phyloP scores from a whole-genome alignment of 2,797 vertebrate genomes.

The Protonibea diacanthus region DNA sequence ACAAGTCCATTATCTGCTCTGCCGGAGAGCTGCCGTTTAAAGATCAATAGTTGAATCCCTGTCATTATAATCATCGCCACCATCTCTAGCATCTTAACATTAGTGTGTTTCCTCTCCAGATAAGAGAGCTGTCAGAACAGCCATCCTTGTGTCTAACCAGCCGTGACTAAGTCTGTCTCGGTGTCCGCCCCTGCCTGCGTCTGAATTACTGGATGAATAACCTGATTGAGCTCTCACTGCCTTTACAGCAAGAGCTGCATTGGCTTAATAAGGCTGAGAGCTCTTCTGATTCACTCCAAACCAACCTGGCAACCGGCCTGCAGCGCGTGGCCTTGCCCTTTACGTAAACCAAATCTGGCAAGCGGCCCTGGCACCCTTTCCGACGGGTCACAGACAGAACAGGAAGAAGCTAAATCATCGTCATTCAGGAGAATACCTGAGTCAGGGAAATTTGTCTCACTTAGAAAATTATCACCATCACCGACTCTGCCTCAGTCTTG shows the following conservation, averaged over 20 bases:
- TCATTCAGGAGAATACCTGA: slow-evolving; percentile 31
- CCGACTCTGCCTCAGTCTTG: background rate
- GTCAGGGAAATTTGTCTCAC: slow-evolving; percentile 42
- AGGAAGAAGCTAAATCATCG: slow-evolving; percentile 40
- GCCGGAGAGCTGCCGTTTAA: slow-evolving; percentile 25
- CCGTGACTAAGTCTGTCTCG: slow-evolving; percentile 68
- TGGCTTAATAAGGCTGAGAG: slow-evolving; percentile 68
- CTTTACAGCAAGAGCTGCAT: slow-evolving; percentile 57
- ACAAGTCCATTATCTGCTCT: slow-evolving; percentile 51
- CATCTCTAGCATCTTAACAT: slow-evolving; percentile 37
- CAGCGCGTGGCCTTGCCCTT: background rate
- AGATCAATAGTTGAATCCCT: slow-evolving; percentile 58
- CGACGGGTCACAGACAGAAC: slow-evolving; percentile 40
- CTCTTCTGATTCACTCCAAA: slow-evolving; percentile 43
- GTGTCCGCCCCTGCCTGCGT: slow-evolving; percentile 36
- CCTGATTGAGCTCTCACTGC: slow-evolving; percentile 57
- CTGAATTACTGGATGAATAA: slow-evolving; percentile 66
- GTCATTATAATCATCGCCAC: slow-evolving; percentile 42
- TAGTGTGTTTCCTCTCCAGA: slow-evolving; percentile 41
- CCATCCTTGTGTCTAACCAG: slow-evolving; percentile 62
- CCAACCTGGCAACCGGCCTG: slow-evolving; percentile 56
- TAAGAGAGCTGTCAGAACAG: slow-evolving; percentile 62
- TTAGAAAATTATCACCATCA: background rate
- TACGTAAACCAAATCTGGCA: slow-evolving; percentile 35
- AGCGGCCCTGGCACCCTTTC: slow-evolving; percentile 18